These are phyloP conservation scores for Hyaena hyaena DNA, from an alignment of 2,113 vertebrate genomes.

Conservation along the genomic window DNA sequence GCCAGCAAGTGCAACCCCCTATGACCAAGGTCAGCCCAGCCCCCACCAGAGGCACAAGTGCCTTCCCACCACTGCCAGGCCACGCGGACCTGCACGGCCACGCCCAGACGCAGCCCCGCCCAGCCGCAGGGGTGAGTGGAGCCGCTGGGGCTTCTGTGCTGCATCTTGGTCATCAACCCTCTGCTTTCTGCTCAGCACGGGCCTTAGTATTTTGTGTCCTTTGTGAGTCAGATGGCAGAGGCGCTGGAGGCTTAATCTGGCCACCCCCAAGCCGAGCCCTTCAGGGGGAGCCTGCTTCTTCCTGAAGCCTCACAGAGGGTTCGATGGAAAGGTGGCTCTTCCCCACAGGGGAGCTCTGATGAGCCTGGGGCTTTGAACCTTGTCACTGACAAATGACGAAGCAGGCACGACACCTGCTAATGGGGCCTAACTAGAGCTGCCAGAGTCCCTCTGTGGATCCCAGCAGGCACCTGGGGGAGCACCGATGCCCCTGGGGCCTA, in stretches of 20 bases:
- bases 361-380: constrained; percentile 19
- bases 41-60: rapidly evolving
- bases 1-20: neutral
- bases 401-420: neutral
- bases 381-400: neutral
- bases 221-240: neutral
- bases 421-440: constrained; percentile 1
- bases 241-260: neutral
- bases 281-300: rapidly evolving
- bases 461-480: neutral
- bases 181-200: neutral
- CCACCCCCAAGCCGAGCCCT: neutral
- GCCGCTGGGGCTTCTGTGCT: rapidly evolving
- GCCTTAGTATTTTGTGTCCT: neutral
- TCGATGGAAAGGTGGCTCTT: neutral
- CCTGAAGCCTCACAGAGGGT: neutral
- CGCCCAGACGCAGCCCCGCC: no score
- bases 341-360: constrained; percentile 49
- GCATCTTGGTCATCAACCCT: neutral
- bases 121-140: rapidly evolving
- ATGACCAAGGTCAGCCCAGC: rapidly evolving
- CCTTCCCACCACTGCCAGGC: rapidly evolving
- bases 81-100: rapidly evolving
- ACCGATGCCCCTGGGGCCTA: rapidly evolving
- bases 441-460: neutral